phyloP scores from a whole-genome alignment of 1,140 invertebrate species.

The Diplogasteroides magnus region DNA sequence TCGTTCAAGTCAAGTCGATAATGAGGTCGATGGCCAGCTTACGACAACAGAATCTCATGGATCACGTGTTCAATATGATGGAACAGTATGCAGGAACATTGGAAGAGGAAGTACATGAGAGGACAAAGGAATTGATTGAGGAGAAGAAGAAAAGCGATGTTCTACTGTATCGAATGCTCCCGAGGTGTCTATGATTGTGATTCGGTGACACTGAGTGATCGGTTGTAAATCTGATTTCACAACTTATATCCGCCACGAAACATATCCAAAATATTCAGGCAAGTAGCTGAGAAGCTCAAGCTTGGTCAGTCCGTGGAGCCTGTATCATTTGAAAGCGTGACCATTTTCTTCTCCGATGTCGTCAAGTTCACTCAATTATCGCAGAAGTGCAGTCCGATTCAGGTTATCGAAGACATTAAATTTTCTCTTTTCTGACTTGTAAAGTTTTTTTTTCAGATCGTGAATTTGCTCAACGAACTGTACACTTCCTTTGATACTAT shows the following conservation, averaged over 20 bases:
- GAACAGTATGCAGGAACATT: constrained; percentile 30
- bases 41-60: constrained; percentile 27
- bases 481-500: constrained; percentile 73
- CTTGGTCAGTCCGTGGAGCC: constrained; percentile 38
- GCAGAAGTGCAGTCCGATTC: constrained; percentile 27
- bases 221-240: too few species aligned
- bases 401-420: too few species aligned
- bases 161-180: constrained; percentile 37
- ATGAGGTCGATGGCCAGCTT: neutral
- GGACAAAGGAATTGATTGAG: constrained; percentile 36
- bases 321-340: constrained; percentile 37
- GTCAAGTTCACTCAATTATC: constrained; percentile 77
- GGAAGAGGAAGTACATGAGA: constrained; percentile 31
- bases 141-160: constrained; percentile 42
- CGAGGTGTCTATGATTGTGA: too few species aligned
- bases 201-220: too few species aligned
- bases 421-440: constrained; percentile 10
- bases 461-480: constrained; percentile 74
- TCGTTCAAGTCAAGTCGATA: constrained; percentile 59
- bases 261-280: too few species aligned
- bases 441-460: constrained; percentile 60
- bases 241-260: too few species aligned
- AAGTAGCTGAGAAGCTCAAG: constrained; percentile 40
- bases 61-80: constrained; percentile 31
- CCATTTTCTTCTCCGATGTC: constrained; percentile 63